Conservation (phyloP, 2,888 invertebrate genomes). For the Alsophila aescularia region DNA sequence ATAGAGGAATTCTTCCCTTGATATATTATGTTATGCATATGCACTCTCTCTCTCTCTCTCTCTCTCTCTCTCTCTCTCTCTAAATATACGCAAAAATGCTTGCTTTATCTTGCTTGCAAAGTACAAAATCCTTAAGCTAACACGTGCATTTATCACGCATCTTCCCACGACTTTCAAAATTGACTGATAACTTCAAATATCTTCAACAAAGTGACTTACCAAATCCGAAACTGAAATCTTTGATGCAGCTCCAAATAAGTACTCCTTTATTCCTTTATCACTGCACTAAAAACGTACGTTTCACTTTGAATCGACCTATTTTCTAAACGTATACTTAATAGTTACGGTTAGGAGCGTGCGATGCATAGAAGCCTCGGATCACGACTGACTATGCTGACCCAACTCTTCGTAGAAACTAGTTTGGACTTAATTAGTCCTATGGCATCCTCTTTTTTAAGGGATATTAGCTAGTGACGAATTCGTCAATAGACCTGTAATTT, state of each 20-base stretch:
- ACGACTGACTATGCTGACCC: slow-evolving; percentile 16
- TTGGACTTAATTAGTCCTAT: slow-evolving; percentile 13
- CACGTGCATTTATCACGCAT: slow-evolving; percentile 5
- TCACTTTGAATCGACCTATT: slow-evolving; percentile 6
- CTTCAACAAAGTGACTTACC: background rate
- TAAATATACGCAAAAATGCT: no score
- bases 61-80: no score
- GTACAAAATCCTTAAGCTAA: background rate
- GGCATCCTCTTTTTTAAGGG: slow-evolving; percentile 13
- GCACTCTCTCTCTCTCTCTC: no score
- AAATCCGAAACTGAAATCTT: background rate
- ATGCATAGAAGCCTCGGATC: slow-evolving; percentile 11
- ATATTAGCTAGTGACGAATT: slow-evolving; percentile 10
- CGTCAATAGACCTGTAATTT: background rate
- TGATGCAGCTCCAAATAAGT: background rate
- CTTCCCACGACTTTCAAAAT: slow-evolving; percentile 5
- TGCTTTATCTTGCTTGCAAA: no score
- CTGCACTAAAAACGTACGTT: slow-evolving; percentile 15
- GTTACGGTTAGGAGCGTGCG: slow-evolving; percentile 16
- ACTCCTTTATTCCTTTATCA: slow-evolving; percentile 5
- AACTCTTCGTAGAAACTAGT: slow-evolving; percentile 8
- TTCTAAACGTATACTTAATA: background rate
- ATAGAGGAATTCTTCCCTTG: no score
- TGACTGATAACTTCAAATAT: background rate
- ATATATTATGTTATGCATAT: no score